Base-by-base conservation (phyloP, 2,797 vertebrate genomes). In the Lepus oiostolus region DNA sequence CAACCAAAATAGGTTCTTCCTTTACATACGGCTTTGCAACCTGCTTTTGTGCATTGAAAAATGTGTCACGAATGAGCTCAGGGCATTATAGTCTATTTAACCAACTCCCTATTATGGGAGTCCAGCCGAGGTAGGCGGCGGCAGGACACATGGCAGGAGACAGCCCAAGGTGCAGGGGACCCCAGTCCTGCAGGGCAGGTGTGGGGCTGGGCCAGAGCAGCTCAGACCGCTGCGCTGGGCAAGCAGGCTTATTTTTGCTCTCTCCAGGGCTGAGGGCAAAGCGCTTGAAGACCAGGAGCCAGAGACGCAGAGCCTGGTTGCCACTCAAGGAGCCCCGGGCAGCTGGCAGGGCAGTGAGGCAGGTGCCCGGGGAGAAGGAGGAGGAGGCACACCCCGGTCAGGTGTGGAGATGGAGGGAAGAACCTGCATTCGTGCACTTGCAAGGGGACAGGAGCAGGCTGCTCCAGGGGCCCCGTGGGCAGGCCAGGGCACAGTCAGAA, bases 1-100 rank as follows among this genome's bases (percentile, higher is more conserved):
- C 54, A 87, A 82, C 89, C 72, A 82, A 91, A 96, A 96, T 94
- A 89, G 89, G 63, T 68, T 93, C 93, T 92, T 92, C 38, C 70
- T 97, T 96, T 88, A 79, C 93, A 80, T 93, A 81, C 81, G 85
- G 84, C 75, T 96, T 95, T 90, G 91, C 79, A 94, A 85, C 85
- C 91, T 85, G 81, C 81, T 92, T 91, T 91, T 95, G 67, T 79
- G 81, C 93, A 93, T 90, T 79, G 90, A 88, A 95, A 93, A 96
- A 91, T 87, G 65, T 21, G 70, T 79, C 93, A 82, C 62, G 85
- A 85, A 67, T 89, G 94, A 42, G 42, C 35, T 50, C 13, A 4
- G 24, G 68, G 76, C 65, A n/a, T 35, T 70, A 4, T 70, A 10
- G 67, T 62, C n/a, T 77, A 79, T 67, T 65, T 47, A 84, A 19